These are phyloP conservation scores for Muschampia plurimacula DNA, from an alignment of 2,888 invertebrate species.

Conservation along the genomic window DNA sequence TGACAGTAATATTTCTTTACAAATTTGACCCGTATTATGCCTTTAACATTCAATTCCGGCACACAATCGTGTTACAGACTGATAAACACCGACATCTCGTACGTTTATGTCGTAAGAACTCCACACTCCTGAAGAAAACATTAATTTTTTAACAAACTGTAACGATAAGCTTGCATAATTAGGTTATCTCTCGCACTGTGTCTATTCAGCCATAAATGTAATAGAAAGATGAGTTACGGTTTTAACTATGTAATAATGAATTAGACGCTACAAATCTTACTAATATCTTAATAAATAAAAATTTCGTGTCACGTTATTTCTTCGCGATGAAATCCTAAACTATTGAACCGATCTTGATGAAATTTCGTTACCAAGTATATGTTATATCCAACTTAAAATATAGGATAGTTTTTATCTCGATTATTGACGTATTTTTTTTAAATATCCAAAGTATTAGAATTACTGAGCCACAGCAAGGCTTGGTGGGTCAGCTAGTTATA, in stretches of 20 bases:
- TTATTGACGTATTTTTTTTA: too few relatives aligned
- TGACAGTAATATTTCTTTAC: background rate
- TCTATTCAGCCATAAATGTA: conserved; percentile 55
- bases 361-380: too few relatives aligned
- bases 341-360: too few relatives aligned
- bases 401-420: too few relatives aligned
- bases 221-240: conserved; percentile 6
- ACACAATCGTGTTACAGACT: conserved; percentile 18
- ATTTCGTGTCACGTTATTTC: too few relatives aligned
- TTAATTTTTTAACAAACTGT: conserved; percentile 62
- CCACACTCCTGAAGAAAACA: conserved; percentile 51
- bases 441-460: too few relatives aligned
- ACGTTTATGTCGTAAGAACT: conserved; percentile 56
- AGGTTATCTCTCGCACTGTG: conserved; percentile 68
- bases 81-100: conserved; percentile 40
- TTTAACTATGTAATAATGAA: background rate
- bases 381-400: too few relatives aligned
- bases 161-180: conserved; percentile 67
- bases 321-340: too few relatives aligned
- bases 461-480: too few relatives aligned
- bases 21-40: background rate
- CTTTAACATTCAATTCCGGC: conserved; percentile 3
- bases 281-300: too few relatives aligned
- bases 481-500: too few relatives aligned
- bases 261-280: too few relatives aligned